Base-by-base conservation (phyloP, 2,888 invertebrate genomes). In the Apamea monoglypha region DNA sequence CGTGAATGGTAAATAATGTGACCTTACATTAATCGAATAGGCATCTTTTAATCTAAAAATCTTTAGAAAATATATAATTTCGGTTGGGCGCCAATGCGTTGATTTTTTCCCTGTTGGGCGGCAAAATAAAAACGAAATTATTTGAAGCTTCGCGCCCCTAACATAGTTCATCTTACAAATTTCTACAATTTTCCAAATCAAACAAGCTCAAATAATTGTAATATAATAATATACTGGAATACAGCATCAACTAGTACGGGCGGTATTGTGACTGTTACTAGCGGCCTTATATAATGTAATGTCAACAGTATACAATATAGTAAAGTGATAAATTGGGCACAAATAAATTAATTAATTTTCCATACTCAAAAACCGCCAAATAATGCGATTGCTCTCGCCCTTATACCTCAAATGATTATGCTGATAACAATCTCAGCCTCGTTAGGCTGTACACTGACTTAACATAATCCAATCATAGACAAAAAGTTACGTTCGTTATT, bases 401-500 rank as follows among this genome's bases (percentile, higher is more conserved):
- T 86, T 82, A 56, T 74, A 56, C 71, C 53, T 83, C 83, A 83
- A 85, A 80, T 82, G 83, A 89, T 89, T 69, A 76, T 74, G 70
- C 61, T 76, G 74, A 76, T 76, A 71, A 71, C 74, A 72, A 84
- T 89, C 88, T 78, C 76, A 67, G 74, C 47, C 69, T 85, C 81
- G 81, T 89, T 85, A 90, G 56, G 44, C 63, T 77, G 75, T 75
- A 78, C 80, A 73, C 81, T 87, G 81, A 87, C 88, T 88, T 86
- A 85, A 85, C 87, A 85, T 87, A 87, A 89, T 86, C 86, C 83
- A 91, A 87, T 89, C 84, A 90, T 91, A 92, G 90, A 90, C 89
- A 89, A 89, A 89, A 90, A 91, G 91, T 91, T 90, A 80, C 78
- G 75, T 89, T 90, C 87, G 87, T 92, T 92, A 90, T 88, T 85